Evolutionary conservation across 2,797 vertebrate genomes (phyloP).

Genomic region (Tadarida brasiliensis): DNA sequence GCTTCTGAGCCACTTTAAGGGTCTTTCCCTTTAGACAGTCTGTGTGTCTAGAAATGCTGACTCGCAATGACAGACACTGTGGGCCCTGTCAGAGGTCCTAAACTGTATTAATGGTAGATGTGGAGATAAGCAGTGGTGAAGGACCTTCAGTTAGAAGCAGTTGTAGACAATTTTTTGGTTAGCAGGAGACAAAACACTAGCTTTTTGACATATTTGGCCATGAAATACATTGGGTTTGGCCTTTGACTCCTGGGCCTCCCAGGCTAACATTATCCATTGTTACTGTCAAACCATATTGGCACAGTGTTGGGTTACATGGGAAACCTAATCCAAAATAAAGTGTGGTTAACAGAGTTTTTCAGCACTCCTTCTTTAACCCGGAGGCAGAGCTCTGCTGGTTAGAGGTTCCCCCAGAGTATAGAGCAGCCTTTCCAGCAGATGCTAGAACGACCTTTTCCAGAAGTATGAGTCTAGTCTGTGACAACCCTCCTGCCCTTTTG

Average conservation of each 20-base stretch:
- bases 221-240: conserved; percentile 36
- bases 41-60: conserved; percentile 32
- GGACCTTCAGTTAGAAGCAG: neutral
- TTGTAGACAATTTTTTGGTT: neutral
- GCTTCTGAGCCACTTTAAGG: neutral
- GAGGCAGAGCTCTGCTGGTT: neutral
- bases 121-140: neutral
- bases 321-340: neutral
- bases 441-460: neutral
- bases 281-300: neutral
- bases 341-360: neutral
- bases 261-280: neutral
- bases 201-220: conserved; percentile 52
- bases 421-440: neutral
- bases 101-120: neutral
- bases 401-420: neutral
- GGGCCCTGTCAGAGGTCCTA: neutral
- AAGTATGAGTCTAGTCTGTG: neutral
- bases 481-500: neutral
- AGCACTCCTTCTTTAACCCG: neutral
- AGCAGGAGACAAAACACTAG: neutral
- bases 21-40: neutral
- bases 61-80: neutral
- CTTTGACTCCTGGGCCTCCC: conserved; percentile 5
- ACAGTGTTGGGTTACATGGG: neutral